Evolutionary conservation across 2,113 vertebrate genomes (phyloP).

Genomic region (Mormyrus iriodes): DNA sequence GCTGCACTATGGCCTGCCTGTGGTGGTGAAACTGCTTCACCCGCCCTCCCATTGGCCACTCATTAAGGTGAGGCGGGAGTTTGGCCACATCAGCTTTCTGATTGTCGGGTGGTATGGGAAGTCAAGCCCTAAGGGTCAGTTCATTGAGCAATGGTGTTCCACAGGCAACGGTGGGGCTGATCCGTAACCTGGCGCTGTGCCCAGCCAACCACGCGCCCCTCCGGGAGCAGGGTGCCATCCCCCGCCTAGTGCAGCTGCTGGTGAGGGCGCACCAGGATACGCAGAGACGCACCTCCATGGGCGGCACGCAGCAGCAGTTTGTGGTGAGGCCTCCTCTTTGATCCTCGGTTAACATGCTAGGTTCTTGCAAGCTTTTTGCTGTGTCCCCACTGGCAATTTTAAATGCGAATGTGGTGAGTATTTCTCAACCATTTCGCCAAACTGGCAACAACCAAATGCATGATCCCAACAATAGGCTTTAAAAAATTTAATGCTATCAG

Average conservation of each 20-base stretch:
- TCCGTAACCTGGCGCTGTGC: conserved; percentile 92
- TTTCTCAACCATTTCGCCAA: not conserved
- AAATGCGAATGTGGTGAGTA: not conserved
- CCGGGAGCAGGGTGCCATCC: conserved; percentile 94
- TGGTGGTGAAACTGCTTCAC: conserved; percentile 94
- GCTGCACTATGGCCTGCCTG: conserved; percentile 91
- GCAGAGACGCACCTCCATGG: conserved; percentile 95
- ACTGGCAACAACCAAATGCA: not conserved
- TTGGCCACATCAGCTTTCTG: not conserved
- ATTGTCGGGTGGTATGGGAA: not conserved
- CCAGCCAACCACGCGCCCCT: conserved; percentile 93
- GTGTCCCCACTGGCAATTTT: not conserved
- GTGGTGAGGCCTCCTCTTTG: conserved; percentile 68
- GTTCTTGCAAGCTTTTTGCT: not conserved
- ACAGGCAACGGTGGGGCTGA: conserved; percentile 92
- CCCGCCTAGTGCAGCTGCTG: conserved; percentile 86
- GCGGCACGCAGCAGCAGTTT: conserved; percentile 93
- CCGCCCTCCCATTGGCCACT: conserved; percentile 97
- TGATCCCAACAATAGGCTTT: too few species aligned
- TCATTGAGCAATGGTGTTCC: not conserved
- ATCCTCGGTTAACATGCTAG: not conserved
- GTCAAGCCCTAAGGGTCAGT: not conserved
- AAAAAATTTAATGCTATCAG: not conserved
- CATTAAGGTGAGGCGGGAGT: conserved; percentile 73
- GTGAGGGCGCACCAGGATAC: conserved; percentile 96